Percentiles rank a stretch among this genome's conserved stretches.
These are phyloP conservation scores for Tor tambroides DNA, from an alignment of 2,113 vertebrate genomes.

Conservation along the genomic window DNA sequence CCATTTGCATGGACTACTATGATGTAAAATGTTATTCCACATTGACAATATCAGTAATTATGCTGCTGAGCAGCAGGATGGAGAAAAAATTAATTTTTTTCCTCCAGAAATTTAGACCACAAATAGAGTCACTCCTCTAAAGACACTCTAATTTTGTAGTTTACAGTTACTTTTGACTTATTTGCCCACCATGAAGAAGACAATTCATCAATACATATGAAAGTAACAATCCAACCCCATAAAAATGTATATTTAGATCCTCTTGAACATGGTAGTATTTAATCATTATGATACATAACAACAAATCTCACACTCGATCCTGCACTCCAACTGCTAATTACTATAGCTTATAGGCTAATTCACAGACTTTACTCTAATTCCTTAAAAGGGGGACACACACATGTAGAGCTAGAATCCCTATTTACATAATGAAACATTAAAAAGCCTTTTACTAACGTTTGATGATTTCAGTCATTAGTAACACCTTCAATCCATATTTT, in stretches of 20 bases:
- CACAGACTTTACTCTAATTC: constrained; percentile 18
- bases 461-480: constrained; percentile 15
- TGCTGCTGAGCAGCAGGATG: neutral
- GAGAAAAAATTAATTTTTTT: neutral
- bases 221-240: neutral
- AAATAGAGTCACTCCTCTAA: neutral
- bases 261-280: neutral
- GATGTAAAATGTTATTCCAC: neutral
- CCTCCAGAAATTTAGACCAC: neutral
- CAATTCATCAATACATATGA: neutral
- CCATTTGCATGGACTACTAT: neutral
- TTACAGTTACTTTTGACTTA: neutral
- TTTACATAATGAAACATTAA: constrained; percentile 22
- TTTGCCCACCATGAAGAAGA: neutral
- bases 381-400: constrained; percentile 8
- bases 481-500: neutral
- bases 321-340: constrained; percentile 21
- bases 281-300: neutral
- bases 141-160: too few relatives aligned
- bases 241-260: neutral
- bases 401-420: neutral
- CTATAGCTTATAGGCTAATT: constrained; percentile 13
- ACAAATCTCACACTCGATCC: neutral
- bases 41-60: constrained; percentile 25
- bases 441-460: neutral